phyloP scores from a whole-genome alignment of 2,113 vertebrate genomes.

The Chloroceryle aenea region DNA sequence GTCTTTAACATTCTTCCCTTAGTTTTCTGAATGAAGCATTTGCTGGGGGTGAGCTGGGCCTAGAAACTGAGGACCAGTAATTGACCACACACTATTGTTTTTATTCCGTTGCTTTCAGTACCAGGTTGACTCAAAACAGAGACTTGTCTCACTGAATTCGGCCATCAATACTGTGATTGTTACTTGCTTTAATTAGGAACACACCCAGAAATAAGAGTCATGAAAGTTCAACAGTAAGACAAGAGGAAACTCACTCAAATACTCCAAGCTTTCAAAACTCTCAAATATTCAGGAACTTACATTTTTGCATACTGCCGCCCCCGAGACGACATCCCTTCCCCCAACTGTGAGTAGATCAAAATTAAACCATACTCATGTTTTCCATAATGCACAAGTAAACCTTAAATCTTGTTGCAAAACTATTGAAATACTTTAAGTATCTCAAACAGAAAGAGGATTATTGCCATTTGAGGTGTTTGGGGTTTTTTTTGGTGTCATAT shows the following conservation, averaged over 20 bases:
- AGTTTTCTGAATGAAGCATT: background rate
- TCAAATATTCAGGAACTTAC: background rate
- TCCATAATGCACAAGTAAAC: accelerated
- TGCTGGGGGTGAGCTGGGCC: background rate
- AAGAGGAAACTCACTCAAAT: background rate
- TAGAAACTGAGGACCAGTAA: background rate
- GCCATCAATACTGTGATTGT: background rate
- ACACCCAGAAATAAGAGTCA: background rate
- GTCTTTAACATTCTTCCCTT: background rate
- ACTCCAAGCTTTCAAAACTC: background rate
- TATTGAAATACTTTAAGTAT: background rate
- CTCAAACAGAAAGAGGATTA: background rate
- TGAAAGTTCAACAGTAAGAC: background rate
- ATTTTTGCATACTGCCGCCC: background rate
- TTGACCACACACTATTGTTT: background rate
- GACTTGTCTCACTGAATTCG: background rate
- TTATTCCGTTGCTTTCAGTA: background rate
- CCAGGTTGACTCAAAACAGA: accelerated
- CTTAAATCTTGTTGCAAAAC: background rate
- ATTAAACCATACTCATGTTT: background rate
- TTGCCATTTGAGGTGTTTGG: background rate
- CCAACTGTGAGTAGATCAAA: background rate
- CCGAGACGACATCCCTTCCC: accelerated
- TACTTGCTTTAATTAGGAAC: background rate
- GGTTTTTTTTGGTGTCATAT: background rate